Conservation (phyloP, 2,888 invertebrate genomes). For the Neuroscelio doddi region DNA sequence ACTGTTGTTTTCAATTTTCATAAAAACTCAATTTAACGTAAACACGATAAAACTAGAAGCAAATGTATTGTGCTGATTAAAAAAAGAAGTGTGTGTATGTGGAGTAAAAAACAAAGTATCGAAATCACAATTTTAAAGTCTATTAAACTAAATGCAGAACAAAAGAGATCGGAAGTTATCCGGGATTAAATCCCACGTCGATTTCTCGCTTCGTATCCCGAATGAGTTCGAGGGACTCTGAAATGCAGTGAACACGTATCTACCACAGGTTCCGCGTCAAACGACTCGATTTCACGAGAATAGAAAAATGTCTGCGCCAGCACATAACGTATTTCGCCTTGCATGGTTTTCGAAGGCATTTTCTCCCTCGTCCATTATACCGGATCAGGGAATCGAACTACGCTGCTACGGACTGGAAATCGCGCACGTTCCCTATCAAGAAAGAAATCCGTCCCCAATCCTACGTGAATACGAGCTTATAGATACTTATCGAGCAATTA, state of each 20-base stretch:
- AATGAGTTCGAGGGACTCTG: slow-evolving; percentile 24
- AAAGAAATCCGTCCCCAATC: slow-evolving; percentile 31
- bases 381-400: slow-evolving; percentile 22
- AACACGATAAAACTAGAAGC: background rate
- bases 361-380: slow-evolving; percentile 12
- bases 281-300: slow-evolving; percentile 34
- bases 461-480: slow-evolving; percentile 21
- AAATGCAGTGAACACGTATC: slow-evolving; percentile 34
- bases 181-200: slow-evolving; percentile 36
- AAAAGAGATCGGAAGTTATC: slow-evolving; percentile 11
- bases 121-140: slow-evolving; percentile 14
- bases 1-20: background rate
- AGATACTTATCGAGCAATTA: slow-evolving; percentile 29
- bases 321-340: slow-evolving; percentile 31
- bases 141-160: slow-evolving; percentile 14
- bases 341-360: slow-evolving; percentile 28
- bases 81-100: background rate
- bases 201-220: slow-evolving; percentile 33
- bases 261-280: slow-evolving; percentile 27
- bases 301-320: slow-evolving; percentile 35
- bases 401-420: slow-evolving; percentile 23
- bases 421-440: slow-evolving; percentile 14
- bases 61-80: background rate
- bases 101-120: slow-evolving; percentile 2
- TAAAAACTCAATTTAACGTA: background rate